Evolutionary conservation across 2,113 vertebrate species (phyloP), one percentile per base, ranked within the genome.

Genomic region (Petrocephalus microphthalmus): DNA sequence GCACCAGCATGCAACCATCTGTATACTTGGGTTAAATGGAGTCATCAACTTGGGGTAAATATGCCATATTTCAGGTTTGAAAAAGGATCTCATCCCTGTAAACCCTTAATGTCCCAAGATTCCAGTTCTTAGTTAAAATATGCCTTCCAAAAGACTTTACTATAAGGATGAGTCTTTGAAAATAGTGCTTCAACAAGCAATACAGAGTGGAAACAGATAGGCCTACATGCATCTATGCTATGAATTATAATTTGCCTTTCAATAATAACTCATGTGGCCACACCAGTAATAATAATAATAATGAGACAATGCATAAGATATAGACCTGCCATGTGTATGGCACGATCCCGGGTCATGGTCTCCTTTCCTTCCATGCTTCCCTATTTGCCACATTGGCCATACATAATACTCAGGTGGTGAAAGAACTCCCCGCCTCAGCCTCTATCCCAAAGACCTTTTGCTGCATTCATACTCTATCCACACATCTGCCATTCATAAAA

Each of bases 401-500:
- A 3, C 42, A 86, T 42, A 56, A 56, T 37, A 8, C 29, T 57
- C 8, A 33, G 33, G 29, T 57, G 25, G 37, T 51, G 33, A 87
- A 85, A 57, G 3, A 56, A 2, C 42, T 10, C 37, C 2, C 37
- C n/a, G 22, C 7, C 82, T 45, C 64, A 86, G 83, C 84, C 71
- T 89, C 84, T 20, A 71, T 84, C 64, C 86, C n/a, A 74, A 87
- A 90, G 91, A 92, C 90, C 91, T 89, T 87, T 53, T 53, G 8
- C 33, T 87, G 37, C 53, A 60, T 57, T 86, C 37, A 60, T n/a
- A 25, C 88, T 51, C 88, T 90, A 90, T 90, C 90, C 90, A 88
- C 90, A 94, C 95, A 95, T 95, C 94, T 95, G 95, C 89, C 90
- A 88, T 64, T 85, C 51, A 93, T 95, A 95, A 95, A 90, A 90